Base-by-base conservation (phyloP, 1,140 invertebrate genomes). In the Drosophila parabipectinata region DNA sequence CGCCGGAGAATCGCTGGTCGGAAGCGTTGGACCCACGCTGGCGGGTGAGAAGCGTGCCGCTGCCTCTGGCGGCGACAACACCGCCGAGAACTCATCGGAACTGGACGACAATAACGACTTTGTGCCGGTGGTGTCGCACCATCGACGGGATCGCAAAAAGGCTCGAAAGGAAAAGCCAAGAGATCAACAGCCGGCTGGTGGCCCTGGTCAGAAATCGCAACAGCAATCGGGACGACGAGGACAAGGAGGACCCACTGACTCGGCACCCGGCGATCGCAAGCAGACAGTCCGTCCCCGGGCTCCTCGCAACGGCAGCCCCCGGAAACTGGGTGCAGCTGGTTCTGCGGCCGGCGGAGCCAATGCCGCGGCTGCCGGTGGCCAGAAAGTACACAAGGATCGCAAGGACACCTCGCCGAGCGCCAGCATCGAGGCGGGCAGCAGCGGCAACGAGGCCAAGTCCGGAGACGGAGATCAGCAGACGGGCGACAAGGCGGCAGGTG, bases 61-160 rank as follows among this genome's bases (percentile, higher is more conserved):
- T 1, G 74, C 78, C 12, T 74, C 67, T 1, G 82, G 82, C 15
- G 85, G 81, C 6, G 90, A 91, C 41, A 91, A 83, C 51, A 88
- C 88, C 24, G 90, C 90, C 41, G 90, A 91, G 54, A 91, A 91
- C 30, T 91, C 90, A n/a, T 91, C 90, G 10, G 91, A 92, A 77
- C 34, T 91, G 55, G 93, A 93, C 69, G 93, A 93, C 57, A 93
- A 92, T 84, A 91, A 77, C 64, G 91, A 91, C 51, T 93, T 93
- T 89, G 92, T 93, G 55, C 93, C 92, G 12, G 93, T 93, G 32
- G 79, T 93, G 39, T 93, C 91, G 51, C 92, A 93, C 75, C 92
- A 91, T 83, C 82, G 93, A 28, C 93, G 92, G 59, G 93, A 93
- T 62, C 87, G 93, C 48, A 93, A 93, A 79, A 92, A 90, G 59